Conservation (phyloP, 92 coral and sea anemone species). For the Bergia sp. region DNA sequence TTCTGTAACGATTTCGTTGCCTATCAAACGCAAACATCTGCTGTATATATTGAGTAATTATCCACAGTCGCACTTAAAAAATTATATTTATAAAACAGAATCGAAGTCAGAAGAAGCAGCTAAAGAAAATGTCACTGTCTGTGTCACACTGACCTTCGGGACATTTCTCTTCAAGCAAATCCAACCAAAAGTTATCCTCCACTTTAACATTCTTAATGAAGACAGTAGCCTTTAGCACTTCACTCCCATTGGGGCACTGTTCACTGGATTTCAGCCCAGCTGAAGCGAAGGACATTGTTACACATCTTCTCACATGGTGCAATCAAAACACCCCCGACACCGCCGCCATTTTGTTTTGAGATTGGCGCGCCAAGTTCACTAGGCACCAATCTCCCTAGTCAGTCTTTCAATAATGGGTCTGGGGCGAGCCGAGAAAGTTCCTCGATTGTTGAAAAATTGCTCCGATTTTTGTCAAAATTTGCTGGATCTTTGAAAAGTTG, state of each 20-base stretch:
- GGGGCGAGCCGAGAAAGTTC: not conserved
- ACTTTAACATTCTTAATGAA: slow-evolving; percentile 68
- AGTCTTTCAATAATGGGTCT: not conserved
- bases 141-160: slow-evolving; percentile 74
- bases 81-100: too few relatives aligned
- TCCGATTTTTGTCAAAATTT: too few relatives aligned
- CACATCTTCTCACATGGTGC: not conserved
- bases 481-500: too few relatives aligned
- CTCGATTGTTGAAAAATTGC: not conserved
- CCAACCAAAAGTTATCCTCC: slow-evolving; percentile 70
- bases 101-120: not conserved
- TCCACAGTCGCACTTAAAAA: too few relatives aligned
- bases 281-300: slow-evolving; percentile 31
- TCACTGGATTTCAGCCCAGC: slow-evolving; percentile 70
- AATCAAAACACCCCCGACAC: not conserved
- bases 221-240: slow-evolving; percentile 39
- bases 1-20: too few relatives aligned
- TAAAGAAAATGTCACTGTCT: not conserved
- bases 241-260: slow-evolving; percentile 62
- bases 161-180: slow-evolving; percentile 72
- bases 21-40: too few relatives aligned
- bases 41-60: too few relatives aligned
- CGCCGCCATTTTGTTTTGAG: slow-evolving; percentile 41
- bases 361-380: slow-evolving; percentile 26
- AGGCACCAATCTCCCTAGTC: not conserved